Evolutionary conservation across 2,888 invertebrate species (phyloP).

Genomic region (Hesperia comma): DNA sequence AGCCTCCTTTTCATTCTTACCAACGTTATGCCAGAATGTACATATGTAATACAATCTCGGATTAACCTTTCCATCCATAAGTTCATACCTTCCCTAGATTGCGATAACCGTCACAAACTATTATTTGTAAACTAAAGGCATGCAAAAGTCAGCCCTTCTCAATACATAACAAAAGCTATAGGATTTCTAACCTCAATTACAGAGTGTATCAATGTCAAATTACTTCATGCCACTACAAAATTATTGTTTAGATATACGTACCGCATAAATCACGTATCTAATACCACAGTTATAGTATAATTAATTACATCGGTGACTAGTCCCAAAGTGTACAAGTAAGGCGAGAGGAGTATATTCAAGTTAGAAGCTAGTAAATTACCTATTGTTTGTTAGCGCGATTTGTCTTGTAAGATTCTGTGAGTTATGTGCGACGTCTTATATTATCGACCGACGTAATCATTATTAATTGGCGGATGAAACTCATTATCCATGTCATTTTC

Average conservation of each 20-base stretch:
- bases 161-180: no score
- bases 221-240: neutral
- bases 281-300: neutral
- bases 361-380: slow-evolving; percentile 14
- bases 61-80: no score
- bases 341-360: slow-evolving; percentile 1
- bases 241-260: neutral
- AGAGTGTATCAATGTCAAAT: no score
- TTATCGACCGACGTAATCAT: slow-evolving; percentile 10
- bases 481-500: slow-evolving; percentile 6
- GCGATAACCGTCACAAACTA: no score
- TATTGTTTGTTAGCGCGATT: slow-evolving; percentile 15
- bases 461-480: slow-evolving; percentile 1
- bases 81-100: no score
- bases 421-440: slow-evolving; percentile 7
- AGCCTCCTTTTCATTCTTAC: no score
- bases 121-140: no score
- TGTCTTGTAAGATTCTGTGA: slow-evolving; percentile 13
- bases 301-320: slow-evolving; percentile 1
- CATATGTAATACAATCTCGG: no score
- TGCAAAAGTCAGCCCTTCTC: no score
- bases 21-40: no score
- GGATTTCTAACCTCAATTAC: no score
- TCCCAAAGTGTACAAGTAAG: slow-evolving; percentile 5
- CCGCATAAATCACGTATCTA: neutral